Conservation (phyloP, 2,888 invertebrate species). For the Pollenia griseotomentosa region DNA sequence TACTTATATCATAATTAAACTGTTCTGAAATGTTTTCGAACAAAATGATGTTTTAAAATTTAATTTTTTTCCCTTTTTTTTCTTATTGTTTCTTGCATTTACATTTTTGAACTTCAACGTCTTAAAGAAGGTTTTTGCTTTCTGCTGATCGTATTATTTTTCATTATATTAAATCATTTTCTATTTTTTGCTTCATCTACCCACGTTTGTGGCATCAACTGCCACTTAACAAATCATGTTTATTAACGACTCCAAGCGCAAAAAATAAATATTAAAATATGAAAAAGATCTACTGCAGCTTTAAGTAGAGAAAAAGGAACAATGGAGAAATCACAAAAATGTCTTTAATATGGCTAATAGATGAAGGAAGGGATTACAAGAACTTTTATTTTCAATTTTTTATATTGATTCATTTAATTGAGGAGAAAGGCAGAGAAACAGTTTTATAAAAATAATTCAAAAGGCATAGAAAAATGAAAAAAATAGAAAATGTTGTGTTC, state of each 20-base stretch:
- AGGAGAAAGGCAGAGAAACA: not conserved
- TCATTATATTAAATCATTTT: constrained; percentile 13
- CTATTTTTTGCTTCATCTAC: not conserved
- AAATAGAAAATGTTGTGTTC: too few relatives aligned
- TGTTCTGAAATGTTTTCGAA: not conserved
- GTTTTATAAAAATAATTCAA: not conserved
- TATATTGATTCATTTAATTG: constrained; percentile 46
- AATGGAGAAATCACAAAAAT: constrained; percentile 39
- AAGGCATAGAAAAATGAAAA: too few relatives aligned
- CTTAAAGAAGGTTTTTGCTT: constrained; percentile 1
- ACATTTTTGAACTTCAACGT: constrained; percentile 14
- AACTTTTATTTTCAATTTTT: constrained; percentile 17
- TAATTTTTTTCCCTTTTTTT: not conserved
- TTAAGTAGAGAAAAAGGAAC: constrained; percentile 17
- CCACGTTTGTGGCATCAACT: constrained; percentile 52
- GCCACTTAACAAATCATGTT: constrained; percentile 65
- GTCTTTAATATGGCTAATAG: not conserved
- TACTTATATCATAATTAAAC: too few relatives aligned
- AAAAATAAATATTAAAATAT: constrained; percentile 39
- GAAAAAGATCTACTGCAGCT: not conserved
- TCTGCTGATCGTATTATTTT: constrained; percentile 29
- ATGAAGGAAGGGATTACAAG: not conserved
- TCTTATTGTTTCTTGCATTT: not conserved
- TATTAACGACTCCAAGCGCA: constrained; percentile 42
- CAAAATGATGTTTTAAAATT: not conserved